Conservation (phyloP, 2,888 invertebrate genomes). For the Pandemis corylana region DNA sequence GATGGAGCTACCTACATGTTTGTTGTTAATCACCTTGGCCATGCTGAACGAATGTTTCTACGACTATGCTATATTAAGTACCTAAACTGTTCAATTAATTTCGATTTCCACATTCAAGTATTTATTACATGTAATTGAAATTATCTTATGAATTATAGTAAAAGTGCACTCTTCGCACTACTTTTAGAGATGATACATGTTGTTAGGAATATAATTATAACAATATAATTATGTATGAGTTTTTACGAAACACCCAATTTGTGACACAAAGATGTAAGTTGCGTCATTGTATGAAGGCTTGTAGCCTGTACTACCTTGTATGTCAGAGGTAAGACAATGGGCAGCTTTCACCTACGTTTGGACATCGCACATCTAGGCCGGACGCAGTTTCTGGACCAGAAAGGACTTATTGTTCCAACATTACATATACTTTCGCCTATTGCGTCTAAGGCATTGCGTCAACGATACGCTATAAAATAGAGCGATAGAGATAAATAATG, state of each 20-base stretch:
- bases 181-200: no score
- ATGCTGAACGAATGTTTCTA: no score
- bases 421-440: constrained; percentile 70
- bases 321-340: constrained; percentile 62
- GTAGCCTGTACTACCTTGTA: constrained; percentile 46
- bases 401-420: constrained; percentile 67
- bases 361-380: constrained; percentile 71
- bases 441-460: constrained; percentile 46
- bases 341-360: constrained; percentile 65
- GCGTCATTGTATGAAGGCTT: constrained; percentile 25
- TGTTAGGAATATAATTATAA: not conserved
- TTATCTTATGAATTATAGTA: no score
- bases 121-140: no score
- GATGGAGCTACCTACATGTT: no score
- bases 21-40: no score
- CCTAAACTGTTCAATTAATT: no score
- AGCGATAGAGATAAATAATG: not conserved
- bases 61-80: no score
- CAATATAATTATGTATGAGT: not conserved
- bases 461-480: constrained; percentile 29
- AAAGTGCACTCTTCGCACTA: no score
- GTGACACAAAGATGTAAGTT: constrained; percentile 28
- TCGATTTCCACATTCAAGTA: no score
- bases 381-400: constrained; percentile 79
- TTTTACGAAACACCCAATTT: constrained; percentile 13